Base-by-base conservation (phyloP, 2,888 invertebrate genomes). In the Acronicta psi region DNA sequence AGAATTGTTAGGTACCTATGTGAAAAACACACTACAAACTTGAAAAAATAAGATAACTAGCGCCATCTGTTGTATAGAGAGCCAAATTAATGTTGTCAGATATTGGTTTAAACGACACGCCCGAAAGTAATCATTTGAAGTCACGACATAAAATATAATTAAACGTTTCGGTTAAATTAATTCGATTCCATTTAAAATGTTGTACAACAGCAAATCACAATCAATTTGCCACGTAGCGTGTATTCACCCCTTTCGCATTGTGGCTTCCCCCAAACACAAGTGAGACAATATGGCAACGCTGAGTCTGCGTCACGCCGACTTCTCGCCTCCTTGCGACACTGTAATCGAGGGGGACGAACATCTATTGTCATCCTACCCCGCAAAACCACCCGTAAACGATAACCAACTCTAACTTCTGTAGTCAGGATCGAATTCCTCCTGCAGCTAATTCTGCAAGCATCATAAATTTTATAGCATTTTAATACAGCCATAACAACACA, bases 391-490 rank as follows among this genome's bases (percentile, higher is more conserved):
- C 14, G 5, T 50, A 42, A 7, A 10, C 56, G 53, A 59, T 61
- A 77, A 65, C 11, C 66, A 20, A 85, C 84, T 73, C 31, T 61
- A 31, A 43, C 79, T 77, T 6, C 0, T 2, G 8, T 0, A 0
- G 0, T 25, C 58, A 84, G 66, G 75, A 69, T 52, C 20, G 23
- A 65, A 59, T 76, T 63, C 83, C 7, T n/a, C 14, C 1, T 58
- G 52, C 1, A 0, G 4, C 4, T 60, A 70, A 81, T 76, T 88
- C 76, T 79, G 89, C 89, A 89, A 90, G 91, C 88, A 83, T 89
- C 90, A 93, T 93, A 92, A 91, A 92, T 91, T 93, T 93, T 92
- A 94, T 91, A 84, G 87, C 89, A 85, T 83, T 93, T 93, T 94
- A 92, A 94, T 93, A 93, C 90, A 91, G 93, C 92, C 90, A 89